These are phyloP conservation scores for Ptychadena robeensis DNA, from an alignment of 2,797 vertebrate genomes.

Conservation along the genomic window DNA sequence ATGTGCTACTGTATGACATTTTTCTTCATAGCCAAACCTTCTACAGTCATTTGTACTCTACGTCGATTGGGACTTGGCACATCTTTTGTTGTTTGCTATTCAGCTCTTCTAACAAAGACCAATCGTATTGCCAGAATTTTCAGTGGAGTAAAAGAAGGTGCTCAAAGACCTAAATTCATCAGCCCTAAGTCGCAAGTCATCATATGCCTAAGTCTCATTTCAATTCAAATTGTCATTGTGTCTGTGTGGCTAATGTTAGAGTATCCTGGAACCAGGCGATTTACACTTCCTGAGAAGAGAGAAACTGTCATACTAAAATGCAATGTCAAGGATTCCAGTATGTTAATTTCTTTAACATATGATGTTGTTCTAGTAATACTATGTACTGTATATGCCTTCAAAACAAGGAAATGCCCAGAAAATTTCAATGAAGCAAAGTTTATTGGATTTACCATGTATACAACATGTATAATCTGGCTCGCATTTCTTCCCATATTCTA, in stretches of 20 bases:
- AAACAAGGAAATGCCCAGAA: constrained; percentile 98
- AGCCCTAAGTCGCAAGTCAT: constrained; percentile 97
- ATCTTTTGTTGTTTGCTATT: constrained; percentile 96
- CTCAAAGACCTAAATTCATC: constrained; percentile 93
- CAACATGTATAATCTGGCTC: constrained; percentile 98
- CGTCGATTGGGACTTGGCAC: constrained; percentile 92
- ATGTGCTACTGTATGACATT: constrained; percentile 98
- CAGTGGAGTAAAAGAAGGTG: constrained; percentile 90
- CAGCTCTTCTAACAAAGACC: constrained; percentile 96
- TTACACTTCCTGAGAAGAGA: constrained; percentile 90
- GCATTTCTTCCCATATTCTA: constrained; percentile 99
- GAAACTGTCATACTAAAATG: constrained; percentile 97
- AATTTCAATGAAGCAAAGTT: constrained; percentile 99
- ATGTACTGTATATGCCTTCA: constrained; percentile 98
- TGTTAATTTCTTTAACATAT: constrained; percentile 94
- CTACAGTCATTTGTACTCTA: constrained; percentile 90
- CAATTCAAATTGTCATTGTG: constrained; percentile 92
- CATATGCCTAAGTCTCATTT: constrained; percentile 95
- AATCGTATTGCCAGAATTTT: constrained; percentile 98
- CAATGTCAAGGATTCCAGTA: constrained; percentile 96
- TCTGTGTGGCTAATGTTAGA: constrained; percentile 95
- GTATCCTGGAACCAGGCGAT: constrained; percentile 89
- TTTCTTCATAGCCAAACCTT: constrained; percentile 97
- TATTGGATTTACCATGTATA: constrained; percentile 99
- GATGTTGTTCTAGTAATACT: constrained; percentile 95